Percentiles rank a stretch among this genome's conserved stretches.
These are phyloP conservation scores for Escarpia spicata DNA, from an alignment of 2,888 invertebrate genomes.

Conservation along the genomic window DNA sequence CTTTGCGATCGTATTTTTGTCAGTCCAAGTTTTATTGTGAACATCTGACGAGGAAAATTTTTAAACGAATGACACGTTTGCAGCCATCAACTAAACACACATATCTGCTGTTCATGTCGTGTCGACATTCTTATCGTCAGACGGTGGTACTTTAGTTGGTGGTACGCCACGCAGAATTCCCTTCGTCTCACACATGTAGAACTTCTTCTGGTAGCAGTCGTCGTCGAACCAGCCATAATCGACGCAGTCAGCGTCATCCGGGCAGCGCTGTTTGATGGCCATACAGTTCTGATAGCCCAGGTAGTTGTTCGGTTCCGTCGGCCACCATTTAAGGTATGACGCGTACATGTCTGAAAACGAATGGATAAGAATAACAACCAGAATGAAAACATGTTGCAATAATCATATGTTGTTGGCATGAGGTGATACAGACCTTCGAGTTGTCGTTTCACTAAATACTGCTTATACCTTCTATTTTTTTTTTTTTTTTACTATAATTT, in stretches of 20 bases:
- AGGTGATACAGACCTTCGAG: not conserved
- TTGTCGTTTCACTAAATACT: not conserved
- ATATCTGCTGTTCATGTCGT: not conserved
- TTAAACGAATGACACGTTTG: not conserved
- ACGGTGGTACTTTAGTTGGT: not conserved
- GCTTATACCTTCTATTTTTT: too few species aligned
- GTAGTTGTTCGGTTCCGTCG: not conserved
- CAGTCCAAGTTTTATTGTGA: not conserved
- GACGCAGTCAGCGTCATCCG: not conserved
- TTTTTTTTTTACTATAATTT: too few species aligned
- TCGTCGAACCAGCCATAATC: constrained; percentile 4
- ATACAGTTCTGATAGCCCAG: not conserved
- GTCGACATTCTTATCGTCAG: not conserved
- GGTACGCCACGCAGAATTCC: not conserved
- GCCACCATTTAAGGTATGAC: not conserved
- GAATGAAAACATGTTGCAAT: not conserved
- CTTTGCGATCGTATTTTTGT: not conserved
- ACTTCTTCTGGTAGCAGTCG: constrained; percentile 5
- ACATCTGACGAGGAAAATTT: not conserved
- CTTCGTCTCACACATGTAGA: constrained; percentile 3
- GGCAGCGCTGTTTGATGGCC: not conserved
- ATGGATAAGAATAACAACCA: not conserved
- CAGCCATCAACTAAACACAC: not conserved
- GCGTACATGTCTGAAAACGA: not conserved
- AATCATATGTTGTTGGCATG: not conserved